Conservation (phyloP, 2,888 invertebrate genomes). For the Cyclophora albipunctata region DNA sequence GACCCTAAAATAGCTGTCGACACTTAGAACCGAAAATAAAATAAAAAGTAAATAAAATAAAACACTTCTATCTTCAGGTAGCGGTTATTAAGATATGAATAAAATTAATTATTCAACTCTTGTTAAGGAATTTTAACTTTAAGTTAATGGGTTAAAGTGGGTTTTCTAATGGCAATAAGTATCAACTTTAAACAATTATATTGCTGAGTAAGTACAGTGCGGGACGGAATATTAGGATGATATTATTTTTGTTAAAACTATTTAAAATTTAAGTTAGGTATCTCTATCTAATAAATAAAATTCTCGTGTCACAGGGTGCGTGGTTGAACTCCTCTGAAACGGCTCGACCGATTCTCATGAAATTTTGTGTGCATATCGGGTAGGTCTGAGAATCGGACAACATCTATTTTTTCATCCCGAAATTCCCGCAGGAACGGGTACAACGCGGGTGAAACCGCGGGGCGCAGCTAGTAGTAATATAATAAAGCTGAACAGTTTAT, state of each 20-base stretch:
- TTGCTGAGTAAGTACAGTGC: slow-evolving; percentile 17
- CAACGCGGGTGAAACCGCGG: no score
- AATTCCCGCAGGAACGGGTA: no score
- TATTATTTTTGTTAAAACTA: background rate
- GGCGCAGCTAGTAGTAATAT: no score
- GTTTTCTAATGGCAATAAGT: background rate
- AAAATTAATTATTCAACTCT: slow-evolving; percentile 11
- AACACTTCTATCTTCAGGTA: slow-evolving; percentile 13
- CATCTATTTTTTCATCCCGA: no score
- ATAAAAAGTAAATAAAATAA: slow-evolving; percentile 14
- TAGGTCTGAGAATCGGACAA: no score
- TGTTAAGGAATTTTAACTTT: background rate
- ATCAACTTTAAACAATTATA: slow-evolving; percentile 8
- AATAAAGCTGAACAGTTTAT: no score
- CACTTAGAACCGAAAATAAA: slow-evolving; percentile 6
- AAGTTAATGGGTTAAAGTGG: background rate
- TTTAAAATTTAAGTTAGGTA: no score
- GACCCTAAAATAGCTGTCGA: slow-evolving; percentile 10
- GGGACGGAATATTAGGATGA: slow-evolving; percentile 6
- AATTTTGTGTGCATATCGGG: no score
- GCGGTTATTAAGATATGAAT: slow-evolving; percentile 10
- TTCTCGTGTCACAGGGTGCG: no score
- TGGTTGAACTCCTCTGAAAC: no score
- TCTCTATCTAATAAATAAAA: no score
- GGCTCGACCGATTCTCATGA: no score